Evolutionary conservation across 2,888 invertebrate species (phyloP), one percentile per base, ranked within the genome.

Genomic region (Bombyx huttoni): DNA sequence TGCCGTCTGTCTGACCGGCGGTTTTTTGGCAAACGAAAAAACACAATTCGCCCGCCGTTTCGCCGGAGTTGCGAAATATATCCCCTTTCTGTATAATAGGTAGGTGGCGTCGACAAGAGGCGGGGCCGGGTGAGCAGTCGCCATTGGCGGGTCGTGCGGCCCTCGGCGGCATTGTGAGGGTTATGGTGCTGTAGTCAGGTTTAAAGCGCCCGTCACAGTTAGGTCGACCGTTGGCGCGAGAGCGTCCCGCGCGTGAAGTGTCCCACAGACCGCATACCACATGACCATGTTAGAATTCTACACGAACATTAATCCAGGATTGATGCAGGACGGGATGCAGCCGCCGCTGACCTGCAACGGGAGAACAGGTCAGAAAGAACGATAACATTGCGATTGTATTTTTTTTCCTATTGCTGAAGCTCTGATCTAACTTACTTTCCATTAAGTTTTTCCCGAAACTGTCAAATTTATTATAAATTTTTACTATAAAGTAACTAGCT

Each of bases 231-330:
- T 62, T 74, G 75, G 60, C 58, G 59, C 53, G 67, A 53, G 57
- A 69, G 65, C 63, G 62, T 71, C 67, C 65, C 62, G 62, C 51
- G 57, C 63, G 66, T 63, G 63, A 58, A 60, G 67, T 68, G 68
- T 58, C 56, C 12, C 40, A 12, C 40, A 40, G 40, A 3, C 40
- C 40, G 2, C 7, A 12, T 40, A 40, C 40, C 40, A 12, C 40
- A 40, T 40, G 65, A 70, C 67, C 68, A 93, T 93, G 92, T 90
- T 93, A 85, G 92, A 93, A 76, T 92, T 92, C 79, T 92, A 92
- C 74, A 91, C 92, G 53, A 91, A 91, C 69, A 83, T 91, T 60
- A 91, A 89, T 63, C 71, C 90, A 56, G 89, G 89, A 78, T 89
- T 92, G 85, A 81, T 91, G 74, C 90, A 89, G 63, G 91, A 91